phyloP scores from a whole-genome alignment of 2,797 vertebrate genomes.

The Catharus ustulatus region DNA sequence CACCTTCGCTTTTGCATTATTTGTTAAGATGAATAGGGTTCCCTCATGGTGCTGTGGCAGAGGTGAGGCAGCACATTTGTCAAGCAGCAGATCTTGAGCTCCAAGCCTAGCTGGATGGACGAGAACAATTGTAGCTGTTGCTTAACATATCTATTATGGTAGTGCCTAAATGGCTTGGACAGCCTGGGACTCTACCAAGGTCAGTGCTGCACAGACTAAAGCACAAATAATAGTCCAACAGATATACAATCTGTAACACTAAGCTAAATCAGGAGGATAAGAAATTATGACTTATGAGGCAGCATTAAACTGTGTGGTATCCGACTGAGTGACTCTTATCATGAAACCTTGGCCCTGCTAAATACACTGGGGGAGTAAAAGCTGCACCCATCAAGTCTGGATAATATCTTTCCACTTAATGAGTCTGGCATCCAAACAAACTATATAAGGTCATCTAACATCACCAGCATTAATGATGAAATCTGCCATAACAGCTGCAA shows the following conservation, averaged over 20 bases:
- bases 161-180: background rate
- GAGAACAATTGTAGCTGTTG: background rate
- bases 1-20: background rate
- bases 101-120: background rate
- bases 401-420: background rate
- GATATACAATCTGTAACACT: background rate
- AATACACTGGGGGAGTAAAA: background rate
- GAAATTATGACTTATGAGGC: conserved; percentile 48
- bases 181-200: conserved; percentile 26
- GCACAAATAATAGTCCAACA: background rate
- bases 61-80: background rate
- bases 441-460: background rate
- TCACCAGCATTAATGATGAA: background rate
- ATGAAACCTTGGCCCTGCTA: background rate
- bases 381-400: background rate
- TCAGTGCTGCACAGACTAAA: background rate
- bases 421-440: background rate
- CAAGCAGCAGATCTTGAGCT: conserved; percentile 36
- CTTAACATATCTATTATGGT: background rate
- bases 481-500: background rate
- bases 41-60: fast-evolving
- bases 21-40: conserved; percentile 45
- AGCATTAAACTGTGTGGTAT: background rate
- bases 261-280: background rate
- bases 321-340: background rate